A percentile compares a stretch with the other conserved stretches of the same genome.
phyloP scores from a whole-genome alignment of 2,888 invertebrate genomes.

The Kryphioiulus occultus region DNA sequence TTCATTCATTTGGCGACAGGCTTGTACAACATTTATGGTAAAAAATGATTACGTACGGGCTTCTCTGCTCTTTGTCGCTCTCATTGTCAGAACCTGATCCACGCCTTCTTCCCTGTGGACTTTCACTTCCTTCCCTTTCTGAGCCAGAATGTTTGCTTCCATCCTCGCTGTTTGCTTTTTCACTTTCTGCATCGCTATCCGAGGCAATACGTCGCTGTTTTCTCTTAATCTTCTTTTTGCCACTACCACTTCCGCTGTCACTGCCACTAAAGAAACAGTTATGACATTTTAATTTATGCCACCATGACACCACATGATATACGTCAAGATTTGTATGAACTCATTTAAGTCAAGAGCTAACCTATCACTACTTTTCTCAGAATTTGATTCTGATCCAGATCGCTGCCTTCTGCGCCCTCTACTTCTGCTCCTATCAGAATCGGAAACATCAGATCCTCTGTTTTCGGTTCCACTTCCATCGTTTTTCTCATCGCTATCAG shows the following conservation, averaged over 20 bases:
- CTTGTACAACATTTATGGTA: no score
- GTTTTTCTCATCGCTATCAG: conserved; percentile 42
- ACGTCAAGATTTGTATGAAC: background rate
- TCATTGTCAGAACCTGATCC: conserved; percentile 13
- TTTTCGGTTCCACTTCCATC: conserved; percentile 32
- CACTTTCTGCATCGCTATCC: conserved; percentile 45
- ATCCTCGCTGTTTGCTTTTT: conserved; percentile 14
- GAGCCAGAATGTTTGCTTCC: conserved; percentile 33
- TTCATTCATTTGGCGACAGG: no score
- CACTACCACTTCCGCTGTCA: conserved; percentile 29
- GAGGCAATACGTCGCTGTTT: conserved; percentile 29
- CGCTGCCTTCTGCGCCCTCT: conserved; percentile 10
- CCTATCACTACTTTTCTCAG: conserved; percentile 25
- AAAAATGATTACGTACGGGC: background rate
- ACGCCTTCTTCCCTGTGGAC: conserved; percentile 11
- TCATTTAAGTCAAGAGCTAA: background rate
- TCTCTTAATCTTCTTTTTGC: conserved; percentile 20
- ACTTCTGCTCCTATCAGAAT: background rate
- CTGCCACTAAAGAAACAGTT: background rate
- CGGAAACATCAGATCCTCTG: background rate
- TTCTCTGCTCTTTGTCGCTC: conserved; percentile 24
- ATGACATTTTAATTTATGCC: background rate
- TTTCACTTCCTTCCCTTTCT: conserved; percentile 32
- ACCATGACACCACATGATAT: background rate
- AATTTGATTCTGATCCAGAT: conserved; percentile 41